Conservation (phyloP, 2,888 invertebrate genomes). For the Diogma glabrata region DNA sequence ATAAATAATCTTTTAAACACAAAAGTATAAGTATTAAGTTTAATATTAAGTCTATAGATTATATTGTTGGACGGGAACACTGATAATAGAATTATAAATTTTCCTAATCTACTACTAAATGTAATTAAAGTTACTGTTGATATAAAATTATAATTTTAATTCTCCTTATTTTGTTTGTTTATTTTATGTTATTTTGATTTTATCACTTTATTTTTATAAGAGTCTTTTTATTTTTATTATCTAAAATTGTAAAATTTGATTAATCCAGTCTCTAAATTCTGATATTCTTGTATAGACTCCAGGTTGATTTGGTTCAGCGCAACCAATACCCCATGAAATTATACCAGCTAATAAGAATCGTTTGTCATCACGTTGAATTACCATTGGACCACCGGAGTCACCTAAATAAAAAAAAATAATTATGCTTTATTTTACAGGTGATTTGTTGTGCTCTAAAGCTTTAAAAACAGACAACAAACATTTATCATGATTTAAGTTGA, state of each 20-base stretch:
- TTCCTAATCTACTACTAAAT: no score
- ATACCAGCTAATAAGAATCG: slow-evolving; percentile 80
- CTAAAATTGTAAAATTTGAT: slow-evolving; percentile 77
- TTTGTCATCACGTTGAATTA: slow-evolving; percentile 67
- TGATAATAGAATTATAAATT: no score
- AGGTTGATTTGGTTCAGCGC: slow-evolving; percentile 82
- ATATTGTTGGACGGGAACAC: no score
- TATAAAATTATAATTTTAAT: background rate
- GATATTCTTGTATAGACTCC: slow-evolving; percentile 90
- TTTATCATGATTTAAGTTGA: no score
- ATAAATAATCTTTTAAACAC: no score
- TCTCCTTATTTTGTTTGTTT: background rate
- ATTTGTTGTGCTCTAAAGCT: no score
- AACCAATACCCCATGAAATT: slow-evolving; percentile 86
- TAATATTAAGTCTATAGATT: no score
- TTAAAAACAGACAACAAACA: no score
- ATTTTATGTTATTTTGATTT: no score
- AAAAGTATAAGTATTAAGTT: no score
- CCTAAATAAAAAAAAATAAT: slow-evolving; percentile 44
- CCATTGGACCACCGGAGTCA: slow-evolving; percentile 89
- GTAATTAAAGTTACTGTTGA: background rate
- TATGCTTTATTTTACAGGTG: no score
- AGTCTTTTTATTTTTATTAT: background rate
- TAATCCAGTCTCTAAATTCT: slow-evolving; percentile 88
- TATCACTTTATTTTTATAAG: slow-evolving; percentile 8